Evolutionary conservation across 1,140 invertebrate genomes (phyloP), one percentile per base, ranked within the genome.

Genomic region (Popillia japonica): DNA sequence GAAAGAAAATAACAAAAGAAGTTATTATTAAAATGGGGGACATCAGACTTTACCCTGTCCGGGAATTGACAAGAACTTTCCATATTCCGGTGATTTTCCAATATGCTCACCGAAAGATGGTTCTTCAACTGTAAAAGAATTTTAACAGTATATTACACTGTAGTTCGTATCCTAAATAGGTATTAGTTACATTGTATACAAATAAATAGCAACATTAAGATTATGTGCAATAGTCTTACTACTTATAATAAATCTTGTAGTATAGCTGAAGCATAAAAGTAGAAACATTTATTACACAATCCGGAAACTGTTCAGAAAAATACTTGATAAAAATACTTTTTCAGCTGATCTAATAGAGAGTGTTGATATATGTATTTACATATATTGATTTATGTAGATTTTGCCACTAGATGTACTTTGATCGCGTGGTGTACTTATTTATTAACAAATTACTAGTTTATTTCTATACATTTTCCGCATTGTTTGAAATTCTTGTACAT

Each of bases 21-120:
- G 40, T 55, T 2, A 10, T 76, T 42, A 76, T 42, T 20, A 48
- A 75, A 44, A 48, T 23, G 14, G 44, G 48, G 2, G 22, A 23
- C 48, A 42, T 42, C 23, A 23, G 7, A 76, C 41, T 27, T 90
- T 91, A 91, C 90, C 90, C 88, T 89, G 88, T 84, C 90, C 91
- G 84, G 92, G 92, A 87, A 93, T 90, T 86, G 91, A 89, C 88
- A 93, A 90, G 88, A 93, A 94, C 87, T 92, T 92, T 88, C 91
- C 91, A 86, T 90, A 90, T 83, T 91, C 90, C 86, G 89, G 89
- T 86, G 90, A 79, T 82, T 82, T 82, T 79, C 74, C 81, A 27
- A 78, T 40, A 76, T 55, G 48, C 61, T 78, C 80, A 83, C 85
- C 82, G 85, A 82, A 79, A 87, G 80, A 87, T 87, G 88, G 88